phyloP scores from a whole-genome alignment of 2,113 vertebrate species.

The Glaucidium brasilianum region DNA sequence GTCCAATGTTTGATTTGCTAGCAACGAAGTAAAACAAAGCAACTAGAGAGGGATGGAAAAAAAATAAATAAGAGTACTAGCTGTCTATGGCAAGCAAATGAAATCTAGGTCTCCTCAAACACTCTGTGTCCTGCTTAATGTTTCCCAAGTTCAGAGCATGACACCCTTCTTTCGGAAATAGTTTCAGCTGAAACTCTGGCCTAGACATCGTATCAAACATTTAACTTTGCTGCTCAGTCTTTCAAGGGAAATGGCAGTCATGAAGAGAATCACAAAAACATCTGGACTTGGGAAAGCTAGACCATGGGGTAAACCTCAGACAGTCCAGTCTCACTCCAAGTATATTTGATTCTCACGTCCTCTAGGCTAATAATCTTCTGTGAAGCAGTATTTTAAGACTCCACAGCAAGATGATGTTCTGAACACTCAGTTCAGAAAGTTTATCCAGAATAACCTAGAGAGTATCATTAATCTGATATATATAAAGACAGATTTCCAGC shows the following conservation, averaged over 20 bases:
- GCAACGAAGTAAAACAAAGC: slow-evolving; percentile 5
- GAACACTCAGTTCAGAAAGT: neutral
- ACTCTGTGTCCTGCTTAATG: neutral
- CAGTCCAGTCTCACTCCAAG: neutral
- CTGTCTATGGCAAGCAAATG: neutral
- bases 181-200: neutral
- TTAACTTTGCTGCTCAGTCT: neutral
- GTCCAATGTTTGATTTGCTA: neutral
- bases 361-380: neutral
- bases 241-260: neutral
- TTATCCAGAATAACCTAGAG: neutral
- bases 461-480: neutral
- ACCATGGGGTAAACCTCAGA: neutral
- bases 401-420: neutral
- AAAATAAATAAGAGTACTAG: neutral
- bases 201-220: neutral
- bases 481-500: neutral
- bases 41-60: neutral
- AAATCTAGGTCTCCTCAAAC: neutral
- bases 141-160: neutral
- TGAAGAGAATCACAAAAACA: neutral
- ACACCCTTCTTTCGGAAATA: neutral
- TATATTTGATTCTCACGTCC: neutral
- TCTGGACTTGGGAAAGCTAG: neutral
- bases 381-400: neutral